Conservation (phyloP, 2,797 vertebrate species). For the Ptychadena robeensis region DNA sequence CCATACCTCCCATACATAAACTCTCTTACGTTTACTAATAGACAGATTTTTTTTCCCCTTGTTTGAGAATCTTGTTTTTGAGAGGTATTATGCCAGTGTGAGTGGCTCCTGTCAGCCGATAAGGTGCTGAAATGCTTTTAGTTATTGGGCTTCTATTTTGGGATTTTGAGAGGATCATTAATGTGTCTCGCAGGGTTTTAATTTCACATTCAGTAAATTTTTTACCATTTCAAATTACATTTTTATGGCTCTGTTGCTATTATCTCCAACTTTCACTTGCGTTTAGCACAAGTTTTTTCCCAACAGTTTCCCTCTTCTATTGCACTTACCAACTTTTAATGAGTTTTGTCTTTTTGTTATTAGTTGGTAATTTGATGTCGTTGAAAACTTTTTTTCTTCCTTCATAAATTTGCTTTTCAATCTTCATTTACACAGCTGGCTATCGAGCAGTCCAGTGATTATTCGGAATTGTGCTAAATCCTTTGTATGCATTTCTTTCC, state of each 20-base stretch:
- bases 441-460: conserved; percentile 12
- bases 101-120: conserved; percentile 25
- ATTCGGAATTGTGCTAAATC: conserved; percentile 4
- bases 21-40: too few species aligned
- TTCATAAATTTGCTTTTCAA: conserved; percentile 1
- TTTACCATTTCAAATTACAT: conserved; percentile 58
- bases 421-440: conserved; percentile 1
- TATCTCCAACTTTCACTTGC: conserved; percentile 40
- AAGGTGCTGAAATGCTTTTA: conserved; percentile 36
- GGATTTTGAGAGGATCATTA: conserved; percentile 40
- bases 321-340: conserved; percentile 44
- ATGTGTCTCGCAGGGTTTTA: conserved; percentile 52
- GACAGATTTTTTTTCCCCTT: too few species aligned
- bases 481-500: too few species aligned
- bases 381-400: neutral
- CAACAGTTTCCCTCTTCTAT: conserved; percentile 10
- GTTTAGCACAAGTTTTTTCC: conserved; percentile 4
- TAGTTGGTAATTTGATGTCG: conserved; percentile 21
- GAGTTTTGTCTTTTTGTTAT: conserved; percentile 47
- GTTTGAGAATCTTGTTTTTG: neutral
- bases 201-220: conserved; percentile 55
- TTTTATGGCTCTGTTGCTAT: conserved; percentile 47
- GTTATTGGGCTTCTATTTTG: conserved; percentile 49
- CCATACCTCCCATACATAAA: too few species aligned
- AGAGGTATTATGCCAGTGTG: neutral